Percentiles rank a stretch among this genome's conserved stretches.
phyloP scores from a whole-genome alignment of 2,888 invertebrate genomes.

The Invenusta paracnida region DNA sequence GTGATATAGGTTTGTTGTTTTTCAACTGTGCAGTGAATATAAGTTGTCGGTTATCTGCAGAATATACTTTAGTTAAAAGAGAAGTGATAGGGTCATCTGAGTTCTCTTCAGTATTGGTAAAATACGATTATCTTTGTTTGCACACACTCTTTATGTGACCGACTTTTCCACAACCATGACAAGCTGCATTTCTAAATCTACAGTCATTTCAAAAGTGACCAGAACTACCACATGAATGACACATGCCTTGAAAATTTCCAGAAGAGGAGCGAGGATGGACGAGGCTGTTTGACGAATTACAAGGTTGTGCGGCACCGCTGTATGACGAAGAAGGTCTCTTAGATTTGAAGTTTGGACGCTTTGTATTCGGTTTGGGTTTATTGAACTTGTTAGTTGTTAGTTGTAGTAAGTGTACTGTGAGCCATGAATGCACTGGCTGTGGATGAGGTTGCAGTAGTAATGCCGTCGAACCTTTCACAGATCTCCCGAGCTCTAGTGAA shows the following conservation, averaged over 20 bases:
- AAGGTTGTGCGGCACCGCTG: too few relatives aligned
- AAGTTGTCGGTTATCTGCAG: not conserved
- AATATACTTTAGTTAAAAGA: not conserved
- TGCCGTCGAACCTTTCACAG: constrained; percentile 3
- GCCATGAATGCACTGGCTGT: not conserved
- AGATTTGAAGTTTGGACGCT: not conserved
- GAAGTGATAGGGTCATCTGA: not conserved
- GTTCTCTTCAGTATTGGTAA: not conserved
- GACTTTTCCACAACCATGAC: not conserved
- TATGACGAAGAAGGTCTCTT: not conserved
- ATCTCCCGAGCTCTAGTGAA: not conserved
- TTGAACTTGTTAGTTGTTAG: not conserved
- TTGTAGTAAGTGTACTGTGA: not conserved
- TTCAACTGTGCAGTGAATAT: not conserved
- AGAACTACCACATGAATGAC: not conserved
- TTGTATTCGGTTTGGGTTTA: not conserved
- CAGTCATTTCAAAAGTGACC: not conserved
- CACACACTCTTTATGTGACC: not conserved
- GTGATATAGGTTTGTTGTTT: not conserved
- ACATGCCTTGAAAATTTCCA: not conserved
- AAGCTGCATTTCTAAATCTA: not conserved
- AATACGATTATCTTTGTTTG: not conserved
- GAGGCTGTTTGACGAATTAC: too few relatives aligned
- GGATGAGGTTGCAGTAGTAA: not conserved
- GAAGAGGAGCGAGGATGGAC: too few relatives aligned